A percentile compares a stretch with the other conserved stretches of the same genome.
Conservation (phyloP, 2,888 invertebrate genomes). For the Phlogophora meticulosa region DNA sequence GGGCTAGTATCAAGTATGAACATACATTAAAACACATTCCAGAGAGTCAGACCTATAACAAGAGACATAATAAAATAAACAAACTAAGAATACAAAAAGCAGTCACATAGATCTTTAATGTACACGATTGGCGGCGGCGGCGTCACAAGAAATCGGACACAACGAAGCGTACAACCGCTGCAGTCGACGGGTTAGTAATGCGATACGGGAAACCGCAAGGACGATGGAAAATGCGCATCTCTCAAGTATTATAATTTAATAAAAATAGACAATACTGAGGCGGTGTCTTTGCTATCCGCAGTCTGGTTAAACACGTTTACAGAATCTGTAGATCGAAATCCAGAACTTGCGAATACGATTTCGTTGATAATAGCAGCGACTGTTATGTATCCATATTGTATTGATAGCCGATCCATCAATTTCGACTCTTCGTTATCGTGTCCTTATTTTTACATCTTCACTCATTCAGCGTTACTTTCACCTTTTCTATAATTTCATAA, state of each 20-base stretch:
- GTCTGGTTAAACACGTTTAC: constrained; percentile 11
- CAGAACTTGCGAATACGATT: background rate
- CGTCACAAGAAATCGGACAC: constrained; percentile 62
- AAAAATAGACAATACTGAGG: constrained; percentile 46
- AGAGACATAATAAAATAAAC: constrained; percentile 13
- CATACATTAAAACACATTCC: constrained; percentile 16
- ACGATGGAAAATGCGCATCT: constrained; percentile 67
- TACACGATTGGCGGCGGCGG: constrained; percentile 49
- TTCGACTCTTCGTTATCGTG: constrained; percentile 19
- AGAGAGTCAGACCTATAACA: background rate
- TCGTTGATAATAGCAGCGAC: background rate
- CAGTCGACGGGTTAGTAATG: constrained; percentile 52
- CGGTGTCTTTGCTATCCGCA: constrained; percentile 22
- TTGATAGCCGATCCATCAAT: constrained; percentile 1
- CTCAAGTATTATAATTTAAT: constrained; percentile 50
- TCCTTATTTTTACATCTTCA: background rate
- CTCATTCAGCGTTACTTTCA: constrained; percentile 34
- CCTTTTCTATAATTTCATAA: constrained; percentile 26
- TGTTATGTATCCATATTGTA: background rate
- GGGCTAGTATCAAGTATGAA: too few relatives aligned
- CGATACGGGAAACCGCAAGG: constrained; percentile 66
- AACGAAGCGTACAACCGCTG: constrained; percentile 70
- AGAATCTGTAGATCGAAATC: background rate
- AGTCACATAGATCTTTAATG: constrained; percentile 39
- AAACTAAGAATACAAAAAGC: constrained; percentile 33